A percentile compares a stretch with the other conserved stretches of the same genome.
These are phyloP conservation scores for Drosophila leonis DNA, from an alignment of 2,888 invertebrate genomes.

Conservation along the genomic window DNA sequence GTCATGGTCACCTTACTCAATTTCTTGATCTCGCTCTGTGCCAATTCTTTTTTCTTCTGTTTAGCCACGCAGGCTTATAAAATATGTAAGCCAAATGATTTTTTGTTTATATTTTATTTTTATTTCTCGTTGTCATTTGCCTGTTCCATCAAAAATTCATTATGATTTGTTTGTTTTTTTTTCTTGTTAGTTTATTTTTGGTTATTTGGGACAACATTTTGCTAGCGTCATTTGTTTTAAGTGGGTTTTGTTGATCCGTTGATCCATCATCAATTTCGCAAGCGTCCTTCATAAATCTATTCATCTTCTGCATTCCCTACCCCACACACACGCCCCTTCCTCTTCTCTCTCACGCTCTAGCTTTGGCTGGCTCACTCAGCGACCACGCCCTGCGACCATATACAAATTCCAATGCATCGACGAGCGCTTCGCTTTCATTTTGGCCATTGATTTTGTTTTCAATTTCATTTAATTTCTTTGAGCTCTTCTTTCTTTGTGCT, in stretches of 20 bases:
- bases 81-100: slow-evolving; percentile 51
- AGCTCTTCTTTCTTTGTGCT: slow-evolving; percentile 23
- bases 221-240: slow-evolving; percentile 50
- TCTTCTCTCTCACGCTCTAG: neutral
- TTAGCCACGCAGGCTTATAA: slow-evolving; percentile 43
- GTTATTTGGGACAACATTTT: slow-evolving; percentile 36
- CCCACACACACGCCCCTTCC: neutral
- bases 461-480: slow-evolving; percentile 67
- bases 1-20: slow-evolving; percentile 13
- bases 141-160: slow-evolving; percentile 54
- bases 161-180: slow-evolving; percentile 27
- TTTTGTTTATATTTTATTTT: slow-evolving; percentile 31
- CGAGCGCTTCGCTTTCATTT: slow-evolving; percentile 64
- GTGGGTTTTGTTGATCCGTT: slow-evolving; percentile 36
- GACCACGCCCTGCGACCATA: slow-evolving; percentile 50
- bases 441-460: slow-evolving; percentile 72
- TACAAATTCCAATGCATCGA: slow-evolving; percentile 54
- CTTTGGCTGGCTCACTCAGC: neutral
- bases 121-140: slow-evolving; percentile 13
- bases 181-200: slow-evolving; percentile 2
- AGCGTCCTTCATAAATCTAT: slow-evolving; percentile 39
- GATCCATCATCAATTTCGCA: slow-evolving; percentile 39
- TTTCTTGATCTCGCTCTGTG: slow-evolving; percentile 47
- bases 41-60: slow-evolving; percentile 49
- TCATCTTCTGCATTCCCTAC: slow-evolving; percentile 4